Evolutionary conservation across 64 coral and sea anemone species (phyloP).

Genomic region (Stylophora pistillata): DNA sequence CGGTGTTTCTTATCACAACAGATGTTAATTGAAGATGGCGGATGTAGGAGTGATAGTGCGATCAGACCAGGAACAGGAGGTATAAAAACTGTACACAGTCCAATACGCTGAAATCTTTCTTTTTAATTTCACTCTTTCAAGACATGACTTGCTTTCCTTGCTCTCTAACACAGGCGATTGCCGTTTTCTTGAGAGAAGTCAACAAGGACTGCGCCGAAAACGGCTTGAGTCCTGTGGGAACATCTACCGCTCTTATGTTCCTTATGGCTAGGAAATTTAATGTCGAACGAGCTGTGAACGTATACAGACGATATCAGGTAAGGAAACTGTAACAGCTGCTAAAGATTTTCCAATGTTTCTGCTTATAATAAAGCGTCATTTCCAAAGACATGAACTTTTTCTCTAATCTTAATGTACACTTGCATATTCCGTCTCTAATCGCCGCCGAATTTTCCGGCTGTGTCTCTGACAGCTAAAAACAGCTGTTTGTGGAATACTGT

Average conservation of each 20-base stretch:
- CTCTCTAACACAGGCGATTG: conserved; percentile 45
- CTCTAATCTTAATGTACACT: no score
- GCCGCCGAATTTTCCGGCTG: no score
- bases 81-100: neutral
- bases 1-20: neutral
- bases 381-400: no score
- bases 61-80: conserved; percentile 42
- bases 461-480: no score
- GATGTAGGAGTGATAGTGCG: conserved; percentile 12
- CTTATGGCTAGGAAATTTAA: conserved; percentile 61
- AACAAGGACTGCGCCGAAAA: conserved; percentile 53
- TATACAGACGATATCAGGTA: conserved; percentile 61
- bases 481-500: no score
- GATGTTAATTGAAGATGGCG: conserved; percentile 16
- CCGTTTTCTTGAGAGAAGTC: conserved; percentile 33
- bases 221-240: conserved; percentile 59
- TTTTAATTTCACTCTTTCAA: neutral
- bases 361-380: neutral
- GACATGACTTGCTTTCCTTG: conserved; percentile 16
- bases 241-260: conserved; percentile 52
- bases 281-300: conserved; percentile 42
- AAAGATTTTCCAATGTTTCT: neutral
- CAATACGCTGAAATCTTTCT: conserved; percentile 24
- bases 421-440: no score
- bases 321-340: neutral